phyloP scores from a whole-genome alignment of 2,888 invertebrate genomes.

The Hypolimnas misippus region DNA sequence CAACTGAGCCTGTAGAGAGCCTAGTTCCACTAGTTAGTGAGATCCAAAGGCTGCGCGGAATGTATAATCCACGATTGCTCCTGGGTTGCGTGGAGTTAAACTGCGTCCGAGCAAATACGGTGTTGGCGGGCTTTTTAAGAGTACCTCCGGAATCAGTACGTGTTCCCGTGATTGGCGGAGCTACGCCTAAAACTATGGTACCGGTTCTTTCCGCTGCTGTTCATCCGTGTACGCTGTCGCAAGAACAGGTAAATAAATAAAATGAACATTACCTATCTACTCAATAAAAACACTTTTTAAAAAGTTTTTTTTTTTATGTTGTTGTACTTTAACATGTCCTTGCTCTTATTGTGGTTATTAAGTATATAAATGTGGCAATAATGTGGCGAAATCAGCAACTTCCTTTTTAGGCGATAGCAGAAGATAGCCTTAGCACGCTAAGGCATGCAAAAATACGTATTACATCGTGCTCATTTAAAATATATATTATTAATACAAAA shows the following conservation, averaged over 20 bases:
- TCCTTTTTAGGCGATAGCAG: too few relatives aligned
- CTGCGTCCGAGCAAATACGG: slow-evolving; percentile 88
- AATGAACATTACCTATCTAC: too few relatives aligned
- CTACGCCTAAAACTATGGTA: slow-evolving; percentile 88
- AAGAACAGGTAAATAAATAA: slow-evolving; percentile 64
- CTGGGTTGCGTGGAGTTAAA: slow-evolving; percentile 89
- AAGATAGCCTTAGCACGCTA: too few relatives aligned
- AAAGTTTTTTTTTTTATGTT: too few relatives aligned
- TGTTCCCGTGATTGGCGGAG: slow-evolving; percentile 88
- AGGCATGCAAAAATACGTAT: too few relatives aligned
- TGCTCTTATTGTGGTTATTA: too few relatives aligned
- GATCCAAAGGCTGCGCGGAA: slow-evolving; percentile 83
- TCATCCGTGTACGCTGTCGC: slow-evolving; percentile 79
- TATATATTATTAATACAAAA: too few relatives aligned
- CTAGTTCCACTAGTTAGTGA: slow-evolving; percentile 89
- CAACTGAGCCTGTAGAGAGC: slow-evolving; percentile 86
- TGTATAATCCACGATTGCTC: slow-evolving; percentile 66
- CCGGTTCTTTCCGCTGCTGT: slow-evolving; percentile 87
- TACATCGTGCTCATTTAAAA: too few relatives aligned
- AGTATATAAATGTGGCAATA: too few relatives aligned
- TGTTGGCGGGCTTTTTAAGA: slow-evolving; percentile 86
- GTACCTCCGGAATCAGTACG: slow-evolving; percentile 85
- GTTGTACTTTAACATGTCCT: too few relatives aligned
- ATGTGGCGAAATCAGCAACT: too few relatives aligned
- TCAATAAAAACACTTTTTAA: too few relatives aligned